Base-by-base conservation (phyloP, 2,888 invertebrate genomes). In the Lacanobia oleracea region DNA sequence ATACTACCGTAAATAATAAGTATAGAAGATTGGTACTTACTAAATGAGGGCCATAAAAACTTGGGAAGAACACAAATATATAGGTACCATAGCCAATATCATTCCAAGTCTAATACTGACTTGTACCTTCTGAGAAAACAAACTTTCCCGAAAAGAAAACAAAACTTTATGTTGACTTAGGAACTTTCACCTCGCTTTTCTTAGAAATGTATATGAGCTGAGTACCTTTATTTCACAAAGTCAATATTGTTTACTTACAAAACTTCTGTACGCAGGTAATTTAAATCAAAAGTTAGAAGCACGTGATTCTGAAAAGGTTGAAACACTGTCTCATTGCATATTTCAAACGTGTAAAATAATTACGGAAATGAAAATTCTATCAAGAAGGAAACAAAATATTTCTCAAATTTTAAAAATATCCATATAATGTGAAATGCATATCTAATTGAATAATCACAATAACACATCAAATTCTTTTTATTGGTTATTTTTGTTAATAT, bases 61-160 rank as follows among this genome's bases (percentile, higher is more conserved):
- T 76, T 66, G n/a, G 51, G 16, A 69, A 63, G 60, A 72, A 66
- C 57, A 62, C n/a, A 67, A 59, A 68, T 69, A 63, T 69, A 63
- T 67, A 79, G 68, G 48, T 56, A 72, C 45, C 56, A 71, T 67
- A 72, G 53, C 51, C 59, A 72, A 77, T 82, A 76, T 69, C 60
- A 69, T 72, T 64, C 37, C 64, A 62, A 64, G 69, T 45, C 27
- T 73, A 79, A 72, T 67, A 78, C 72, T 70, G 56, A 59, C 43
- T 60, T 72, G 67, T 63, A 57, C 69, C 61, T 83, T 67, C 40
- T 70, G 43, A 71, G 68, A 75, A 82, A 79, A 77, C 76, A 76
- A 86, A 86, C 72, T 85, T 83, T 67, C 60, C 61, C 70, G 56
- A 75, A 84, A 83, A 79, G 83, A 82, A 82, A 83, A 83, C 66